Base-by-base conservation (phyloP, 1,140 invertebrate genomes). In the Helicoverpa zea region DNA sequence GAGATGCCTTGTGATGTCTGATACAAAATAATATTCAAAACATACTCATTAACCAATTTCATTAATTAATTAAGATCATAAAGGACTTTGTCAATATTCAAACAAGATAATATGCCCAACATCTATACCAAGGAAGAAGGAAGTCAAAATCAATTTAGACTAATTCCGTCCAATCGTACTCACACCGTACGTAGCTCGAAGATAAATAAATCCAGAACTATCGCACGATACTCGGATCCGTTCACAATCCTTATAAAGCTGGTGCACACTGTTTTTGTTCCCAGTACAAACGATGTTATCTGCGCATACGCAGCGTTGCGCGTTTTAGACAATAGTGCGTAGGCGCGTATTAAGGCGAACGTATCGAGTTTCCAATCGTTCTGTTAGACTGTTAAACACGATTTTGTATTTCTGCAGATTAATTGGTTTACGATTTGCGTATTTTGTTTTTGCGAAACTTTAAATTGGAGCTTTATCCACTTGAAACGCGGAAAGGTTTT, bases 281-380 rank as follows among this genome's bases (percentile, higher is more conserved):
- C 16, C 59, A 12, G 64, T 72, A 72, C 68, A 72, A 72, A 72
- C 58, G 75, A 77, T 77, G 49, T 64, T 77, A 77, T 77, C 75
- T 52, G 75, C 75, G 75, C 75, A 29, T 64, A 61, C 75, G 75
- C 75, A 77, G 47, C 43, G 35, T 66, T 63, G 61, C 47, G 58
- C 35, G 56, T 58, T 77, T 86, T 85, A 83, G 90, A 92, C 91
- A 91, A 92, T 92, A 88, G 89, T 91, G 89, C 89, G 91, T 91
- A 83, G 91, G 88, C 84, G 88, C 85, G 86, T 87, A 90, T 89
- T 90, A 87, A 87, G 86, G 84, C 80, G 84, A 85, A 89, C 79
- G 47, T 84, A 84, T 86, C 86, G 81, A 79, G 56, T 47, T 68
- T 82, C 58, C 68, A 74, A 80, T 81, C 80, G 61, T 30, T 77